These are phyloP conservation scores for Tuta absoluta DNA, from an alignment of 2,888 invertebrate species.

Conservation along the genomic window DNA sequence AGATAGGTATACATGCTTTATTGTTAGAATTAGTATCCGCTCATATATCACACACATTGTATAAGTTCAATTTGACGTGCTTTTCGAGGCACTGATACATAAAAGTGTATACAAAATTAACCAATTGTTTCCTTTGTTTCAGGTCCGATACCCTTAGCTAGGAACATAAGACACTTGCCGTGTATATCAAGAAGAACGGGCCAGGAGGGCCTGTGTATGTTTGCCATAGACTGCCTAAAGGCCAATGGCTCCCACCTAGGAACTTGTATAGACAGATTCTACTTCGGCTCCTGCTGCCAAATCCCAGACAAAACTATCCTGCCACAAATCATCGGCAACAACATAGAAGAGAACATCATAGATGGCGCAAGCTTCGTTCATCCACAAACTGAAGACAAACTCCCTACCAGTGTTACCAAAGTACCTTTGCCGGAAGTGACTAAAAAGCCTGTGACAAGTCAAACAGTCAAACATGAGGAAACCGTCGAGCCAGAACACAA, in stretches of 20 bases:
- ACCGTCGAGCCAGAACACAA: slow-evolving; percentile 57
- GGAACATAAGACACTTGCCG: slow-evolving; percentile 93
- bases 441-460: slow-evolving; percentile 43
- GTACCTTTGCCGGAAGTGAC: slow-evolving; percentile 42
- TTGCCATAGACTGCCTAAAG: slow-evolving; percentile 95
- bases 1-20: no score
- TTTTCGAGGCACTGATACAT: not conserved
- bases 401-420: slow-evolving; percentile 41
- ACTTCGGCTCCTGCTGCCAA: slow-evolving; percentile 96
- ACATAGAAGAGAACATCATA: slow-evolving; percentile 83
- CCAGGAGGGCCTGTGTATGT: slow-evolving; percentile 94
- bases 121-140: slow-evolving; percentile 33
- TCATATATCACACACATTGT: no score
- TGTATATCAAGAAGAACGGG: slow-evolving; percentile 91
- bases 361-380: slow-evolving; percentile 75
- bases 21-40: no score
- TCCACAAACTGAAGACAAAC: slow-evolving; percentile 66
- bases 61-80: no score
- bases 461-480: slow-evolving; percentile 54
- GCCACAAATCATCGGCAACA: slow-evolving; percentile 82
- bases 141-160: slow-evolving; percentile 87
- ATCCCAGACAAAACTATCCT: slow-evolving; percentile 80
- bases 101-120: not conserved
- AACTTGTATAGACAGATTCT: slow-evolving; percentile 94
- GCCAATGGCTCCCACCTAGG: slow-evolving; percentile 95